Conservation (phyloP, 1,140 invertebrate species). For the Musca domestica region DNA sequence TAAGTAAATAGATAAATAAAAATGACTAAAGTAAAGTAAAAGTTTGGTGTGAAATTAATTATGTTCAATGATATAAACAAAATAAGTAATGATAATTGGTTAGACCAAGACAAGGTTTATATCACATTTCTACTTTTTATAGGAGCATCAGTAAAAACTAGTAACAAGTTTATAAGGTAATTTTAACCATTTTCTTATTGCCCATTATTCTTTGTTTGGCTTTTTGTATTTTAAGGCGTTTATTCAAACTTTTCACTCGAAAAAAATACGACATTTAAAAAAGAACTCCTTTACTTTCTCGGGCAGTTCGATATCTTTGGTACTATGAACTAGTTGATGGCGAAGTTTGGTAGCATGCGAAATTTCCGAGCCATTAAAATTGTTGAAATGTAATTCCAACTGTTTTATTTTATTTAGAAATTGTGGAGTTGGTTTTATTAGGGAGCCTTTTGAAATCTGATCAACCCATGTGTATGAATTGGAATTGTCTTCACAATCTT, state of each 20-base stretch:
- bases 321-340: background rate
- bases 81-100: too few species aligned
- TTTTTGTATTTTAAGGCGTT: slow-evolving; percentile 1
- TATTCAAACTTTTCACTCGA: background rate
- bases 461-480: slow-evolving; percentile 8
- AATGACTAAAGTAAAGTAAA: too few species aligned
- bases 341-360: background rate
- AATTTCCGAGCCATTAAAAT: slow-evolving; percentile 4
- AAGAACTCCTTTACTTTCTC: background rate
- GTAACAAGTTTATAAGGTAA: too few species aligned
- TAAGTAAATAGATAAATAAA: too few species aligned
- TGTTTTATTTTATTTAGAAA: background rate
- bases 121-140: background rate
- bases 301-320: background rate
- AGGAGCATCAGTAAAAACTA: too few species aligned
- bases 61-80: too few species aligned
- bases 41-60: too few species aligned
- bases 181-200: too few species aligned
- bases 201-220: slow-evolving; percentile 9
- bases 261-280: slow-evolving; percentile 13
- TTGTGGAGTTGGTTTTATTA: background rate
- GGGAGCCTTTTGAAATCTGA: background rate
- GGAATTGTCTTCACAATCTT: background rate
- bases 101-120: too few species aligned
- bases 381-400: background rate